Base-by-base conservation (phyloP, 2,113 vertebrate species). In the Strix aluco region DNA sequence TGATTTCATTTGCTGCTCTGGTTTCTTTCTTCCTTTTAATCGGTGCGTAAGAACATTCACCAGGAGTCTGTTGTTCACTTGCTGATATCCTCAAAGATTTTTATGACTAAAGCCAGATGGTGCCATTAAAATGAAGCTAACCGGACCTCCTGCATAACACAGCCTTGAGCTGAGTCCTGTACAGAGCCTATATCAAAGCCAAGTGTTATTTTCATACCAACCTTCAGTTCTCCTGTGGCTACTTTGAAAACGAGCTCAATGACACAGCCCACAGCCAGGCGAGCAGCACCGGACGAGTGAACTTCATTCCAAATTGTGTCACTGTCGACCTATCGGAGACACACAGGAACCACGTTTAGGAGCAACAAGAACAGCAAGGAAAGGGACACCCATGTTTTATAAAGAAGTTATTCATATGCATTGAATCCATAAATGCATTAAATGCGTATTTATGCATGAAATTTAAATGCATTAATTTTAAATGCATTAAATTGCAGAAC, bases 241-340 rank as follows among this genome's bases (percentile, higher is more conserved):
- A 99, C 99, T 97, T 99, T 99, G 97, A 99, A 99, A 84, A 99
- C 99, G 11, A 99, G 98, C 97, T 99, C 99, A 67, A 99, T 98
- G 86, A 99, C 99, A 6, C 99, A 99, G 78, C 99, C 99, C 75
- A 99, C 99, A 0, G 99, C 99, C 96, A 99, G 98, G 49, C 99
- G 99, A 79, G 99, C 99, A 0, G 99, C 99, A 6, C 99, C 99
- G 0, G 99, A 99, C 0, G 99, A 99, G 96, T 99, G 99, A 34
- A 99, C 99, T 92, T 99, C 99, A 4, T 99, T 99, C 99, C 99
- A 99, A 87, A 99, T 99, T 42, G 99, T 99, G 98, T 99, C 99
- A 36, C 99, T 99, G 98, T 99, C 99, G 18, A 99, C 99, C 99
- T 99, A 81, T 22, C 0, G 9, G 80, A 95, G 59, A 88, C 27